These are phyloP conservation scores for Parus major DNA, from an alignment of 2,113 vertebrate species.

Conservation along the genomic window DNA sequence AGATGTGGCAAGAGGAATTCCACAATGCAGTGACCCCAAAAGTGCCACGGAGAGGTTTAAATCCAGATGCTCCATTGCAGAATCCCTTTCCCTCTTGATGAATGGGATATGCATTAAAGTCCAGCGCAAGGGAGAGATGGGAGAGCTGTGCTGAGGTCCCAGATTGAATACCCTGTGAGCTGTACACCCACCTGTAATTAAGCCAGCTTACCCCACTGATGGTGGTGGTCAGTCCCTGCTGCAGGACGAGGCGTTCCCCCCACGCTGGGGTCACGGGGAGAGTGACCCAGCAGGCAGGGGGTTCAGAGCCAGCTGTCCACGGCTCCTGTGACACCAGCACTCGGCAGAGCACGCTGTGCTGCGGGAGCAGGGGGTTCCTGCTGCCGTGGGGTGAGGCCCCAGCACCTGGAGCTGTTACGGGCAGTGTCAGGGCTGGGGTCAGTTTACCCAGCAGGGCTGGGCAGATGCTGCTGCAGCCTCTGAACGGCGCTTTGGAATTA, in stretches of 20 bases:
- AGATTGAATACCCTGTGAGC: not conserved
- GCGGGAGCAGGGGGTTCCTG: not conserved
- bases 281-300: not conserved
- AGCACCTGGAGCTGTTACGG: not conserved
- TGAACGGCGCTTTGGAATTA: not conserved
- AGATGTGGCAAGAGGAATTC: not conserved
- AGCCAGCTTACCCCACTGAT: not conserved
- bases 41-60: not conserved
- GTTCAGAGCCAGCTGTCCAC: fast-evolving
- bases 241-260: not conserved
- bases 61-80: not conserved
- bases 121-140: not conserved
- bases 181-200: not conserved
- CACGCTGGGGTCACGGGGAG: not conserved
- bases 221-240: not conserved
- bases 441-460: constrained; percentile 13
- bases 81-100: not conserved
- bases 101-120: not conserved
- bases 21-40: not conserved
- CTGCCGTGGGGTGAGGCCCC: not conserved
- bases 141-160: not conserved
- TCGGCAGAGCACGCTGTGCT: not conserved
- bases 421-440: not conserved
- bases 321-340: fast-evolving
- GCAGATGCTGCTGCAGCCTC: not conserved